Evolutionary conservation across 2,888 invertebrate species (phyloP), one percentile per base, ranked within the genome.

Genomic region (Dryadula phaetusa): DNA sequence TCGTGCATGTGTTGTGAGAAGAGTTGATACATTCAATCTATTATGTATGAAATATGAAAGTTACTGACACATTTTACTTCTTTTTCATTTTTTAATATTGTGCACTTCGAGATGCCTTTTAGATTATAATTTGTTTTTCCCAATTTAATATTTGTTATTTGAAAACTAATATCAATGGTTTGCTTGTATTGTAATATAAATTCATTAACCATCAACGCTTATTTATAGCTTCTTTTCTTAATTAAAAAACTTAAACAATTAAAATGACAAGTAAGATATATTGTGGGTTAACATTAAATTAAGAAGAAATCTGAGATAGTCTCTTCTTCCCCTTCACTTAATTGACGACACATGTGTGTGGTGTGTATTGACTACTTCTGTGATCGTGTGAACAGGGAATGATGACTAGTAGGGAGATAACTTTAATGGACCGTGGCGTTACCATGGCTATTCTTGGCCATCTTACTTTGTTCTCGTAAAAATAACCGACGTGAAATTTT

Each of bases 291-390:
- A 62, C 20, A 68, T 66, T 46, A 53, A 73, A 70, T 71, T 70
- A 65, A 71, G 65, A 67, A 40, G 54, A 66, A 73, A 69, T 71
- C 60, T 47, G 49, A 69, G 61, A 70, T 71, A 70, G 66, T 69
- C 54, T 67, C 54, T 67, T 73, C 68, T 73, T 71, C 70, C 72
- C 69, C 69, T 69, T 69, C 83, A 84, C 88, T 86, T 86, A 87
- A 90, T 90, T 83, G 83, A 76, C 70, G 76, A 74, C 90, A 91
- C 83, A 86, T 90, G 90, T 83, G 90, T 83, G 82, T 64, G 74
- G 90, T 83, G 82, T 66, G 74, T 71, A 76, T 77, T 76, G 75
- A 73, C 70, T 64, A 72, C 73, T 75, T 77, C 73, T 74, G 73
- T 74, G 74, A 76, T 82, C 79, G 86, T 90, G 90, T 85, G 90